phyloP scores from a whole-genome alignment of 2,113 vertebrate genomes.

The Poeciliopsis turrubarensis region DNA sequence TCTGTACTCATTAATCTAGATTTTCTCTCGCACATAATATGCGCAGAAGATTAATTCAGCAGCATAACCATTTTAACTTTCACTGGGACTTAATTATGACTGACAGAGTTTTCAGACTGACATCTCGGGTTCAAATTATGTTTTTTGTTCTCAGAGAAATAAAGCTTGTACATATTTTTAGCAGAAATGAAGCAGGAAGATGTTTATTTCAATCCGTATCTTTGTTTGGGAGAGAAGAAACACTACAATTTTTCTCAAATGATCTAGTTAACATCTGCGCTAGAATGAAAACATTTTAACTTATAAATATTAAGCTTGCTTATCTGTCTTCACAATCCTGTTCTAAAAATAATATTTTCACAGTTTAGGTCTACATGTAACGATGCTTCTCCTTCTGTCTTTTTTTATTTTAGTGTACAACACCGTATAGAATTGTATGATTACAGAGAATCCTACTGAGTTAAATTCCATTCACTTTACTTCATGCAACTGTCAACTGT shows the following conservation, averaged over 20 bases:
- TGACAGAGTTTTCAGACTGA: slow-evolving; percentile 24
- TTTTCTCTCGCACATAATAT: slow-evolving; percentile 30
- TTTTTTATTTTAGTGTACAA: not conserved
- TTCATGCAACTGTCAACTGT: not conserved
- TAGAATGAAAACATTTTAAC: not conserved
- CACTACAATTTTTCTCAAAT: not conserved
- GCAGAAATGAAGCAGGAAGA: not conserved
- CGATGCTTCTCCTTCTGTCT: not conserved
- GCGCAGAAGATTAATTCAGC: slow-evolving; percentile 33
- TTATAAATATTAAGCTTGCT: not conserved
- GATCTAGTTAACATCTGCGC: not conserved
- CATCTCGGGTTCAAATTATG: slow-evolving; percentile 13
- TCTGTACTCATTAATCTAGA: slow-evolving; percentile 24
- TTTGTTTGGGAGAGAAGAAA: not conserved
- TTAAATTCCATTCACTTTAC: not conserved
- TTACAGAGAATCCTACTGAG: not conserved
- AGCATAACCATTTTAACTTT: slow-evolving; percentile 16
- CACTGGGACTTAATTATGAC: slow-evolving; percentile 37
- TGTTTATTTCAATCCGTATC: not conserved
- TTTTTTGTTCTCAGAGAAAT: slow-evolving; percentile 34
- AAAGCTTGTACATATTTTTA: slow-evolving; percentile 6
- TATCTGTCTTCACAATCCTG: not conserved
- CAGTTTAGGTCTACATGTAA: too few relatives aligned
- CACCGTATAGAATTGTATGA: not conserved
- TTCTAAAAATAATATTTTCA: too few relatives aligned